phyloP scores from a whole-genome alignment of 2,888 invertebrate species.

The Chalcosyrphus nemorum region DNA sequence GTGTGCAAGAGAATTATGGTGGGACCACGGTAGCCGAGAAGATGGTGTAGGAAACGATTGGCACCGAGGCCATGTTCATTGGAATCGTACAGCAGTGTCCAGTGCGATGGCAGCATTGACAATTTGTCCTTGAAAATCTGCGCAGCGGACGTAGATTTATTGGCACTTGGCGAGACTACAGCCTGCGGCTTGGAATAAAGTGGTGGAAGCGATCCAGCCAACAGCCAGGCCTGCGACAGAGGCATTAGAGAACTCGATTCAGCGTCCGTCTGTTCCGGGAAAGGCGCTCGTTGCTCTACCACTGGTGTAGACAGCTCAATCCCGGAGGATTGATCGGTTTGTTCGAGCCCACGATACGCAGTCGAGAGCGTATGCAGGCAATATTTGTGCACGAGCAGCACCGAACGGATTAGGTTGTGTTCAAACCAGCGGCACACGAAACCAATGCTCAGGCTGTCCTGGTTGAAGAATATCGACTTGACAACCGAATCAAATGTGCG shows the following conservation, averaged over 20 bases:
- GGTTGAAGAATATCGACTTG: constrained; percentile 91
- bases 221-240: constrained; percentile 87
- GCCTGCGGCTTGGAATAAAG: constrained; percentile 83
- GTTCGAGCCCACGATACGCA: constrained; percentile 84
- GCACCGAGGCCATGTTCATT: constrained; percentile 93
- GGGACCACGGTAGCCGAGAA: constrained; percentile 86
- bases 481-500: constrained; percentile 88
- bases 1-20: constrained; percentile 85
- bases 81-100: constrained; percentile 92
- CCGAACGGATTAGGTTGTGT: constrained; percentile 89
- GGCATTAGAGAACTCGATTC: constrained; percentile 83
- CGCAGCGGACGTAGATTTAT: constrained; percentile 78
- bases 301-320: constrained; percentile 91
- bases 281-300: constrained; percentile 84
- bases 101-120: constrained; percentile 89
- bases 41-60: constrained; percentile 94
- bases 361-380: constrained; percentile 82
- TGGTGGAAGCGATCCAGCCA: constrained; percentile 86
- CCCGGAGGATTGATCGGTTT: constrained; percentile 81
- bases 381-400: constrained; percentile 89
- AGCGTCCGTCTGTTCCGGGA: constrained; percentile 78
- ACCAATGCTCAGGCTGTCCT: constrained; percentile 87
- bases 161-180: constrained; percentile 74
- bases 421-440: constrained; percentile 92
- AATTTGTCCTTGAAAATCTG: constrained; percentile 86